Evolutionary conservation across 2,888 invertebrate genomes (phyloP).

Genomic region (Dryomyza anilis): DNA sequence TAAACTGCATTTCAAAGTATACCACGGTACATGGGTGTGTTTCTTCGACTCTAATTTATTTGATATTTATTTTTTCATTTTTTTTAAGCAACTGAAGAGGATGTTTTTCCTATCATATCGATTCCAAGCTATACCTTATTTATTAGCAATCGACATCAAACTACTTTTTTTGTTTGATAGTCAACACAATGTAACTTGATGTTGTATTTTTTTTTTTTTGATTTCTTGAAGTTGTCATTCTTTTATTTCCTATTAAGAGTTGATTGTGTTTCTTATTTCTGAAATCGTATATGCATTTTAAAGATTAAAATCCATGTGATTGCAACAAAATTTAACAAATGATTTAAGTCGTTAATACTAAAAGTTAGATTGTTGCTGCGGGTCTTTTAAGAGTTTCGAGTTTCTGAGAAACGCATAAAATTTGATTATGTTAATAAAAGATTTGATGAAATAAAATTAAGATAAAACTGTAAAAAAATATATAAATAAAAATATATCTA

Average conservation of each 20-base stretch:
- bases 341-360: neutral
- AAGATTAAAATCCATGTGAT: neutral
- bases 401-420: neutral
- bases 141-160: neutral
- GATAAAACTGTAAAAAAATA: neutral
- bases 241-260: too few species aligned
- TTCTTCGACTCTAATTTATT: too few species aligned
- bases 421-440: neutral
- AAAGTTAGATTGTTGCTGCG: neutral
- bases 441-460: neutral
- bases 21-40: too few species aligned
- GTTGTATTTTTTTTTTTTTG: neutral
- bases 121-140: neutral
- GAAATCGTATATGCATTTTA: neutral
- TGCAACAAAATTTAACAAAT: neutral
- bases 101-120: neutral
- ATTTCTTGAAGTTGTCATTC: too few species aligned
- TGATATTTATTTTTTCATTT: too few species aligned
- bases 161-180: neutral
- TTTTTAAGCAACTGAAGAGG: too few species aligned
- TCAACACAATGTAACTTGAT: neutral
- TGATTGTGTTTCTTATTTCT: neutral
- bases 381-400: neutral
- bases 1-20: too few species aligned
- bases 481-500: neutral